Conservation (phyloP, 2,113 vertebrate species). For the Centropus unirufus region DNA sequence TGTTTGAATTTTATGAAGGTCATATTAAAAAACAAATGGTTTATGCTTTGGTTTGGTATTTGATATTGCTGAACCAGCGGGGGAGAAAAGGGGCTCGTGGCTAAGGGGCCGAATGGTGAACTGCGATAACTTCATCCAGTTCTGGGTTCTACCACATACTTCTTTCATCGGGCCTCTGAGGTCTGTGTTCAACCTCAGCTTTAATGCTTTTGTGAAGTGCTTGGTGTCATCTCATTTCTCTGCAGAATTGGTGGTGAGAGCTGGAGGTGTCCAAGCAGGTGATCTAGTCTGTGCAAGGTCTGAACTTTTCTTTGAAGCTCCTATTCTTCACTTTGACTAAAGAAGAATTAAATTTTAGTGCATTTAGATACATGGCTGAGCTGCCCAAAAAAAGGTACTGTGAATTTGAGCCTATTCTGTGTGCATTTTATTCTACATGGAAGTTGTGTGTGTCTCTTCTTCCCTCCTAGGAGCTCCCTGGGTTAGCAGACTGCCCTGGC, state of each 20-base stretch:
- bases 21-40: not conserved
- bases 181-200: not conserved
- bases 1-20: not conserved
- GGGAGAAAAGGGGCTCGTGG: not conserved
- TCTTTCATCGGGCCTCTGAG: rapidly evolving
- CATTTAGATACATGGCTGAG: not conserved
- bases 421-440: not conserved
- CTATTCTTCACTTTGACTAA: not conserved
- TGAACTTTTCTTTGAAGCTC: not conserved
- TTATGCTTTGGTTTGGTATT: not conserved
- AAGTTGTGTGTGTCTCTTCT: not conserved
- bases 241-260: not conserved
- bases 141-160: not conserved
- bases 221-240: not conserved
- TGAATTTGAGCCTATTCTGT: not conserved
- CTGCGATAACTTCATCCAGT: not conserved
- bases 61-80: not conserved
- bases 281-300: not conserved
- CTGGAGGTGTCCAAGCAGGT: not conserved
- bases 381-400: not conserved
- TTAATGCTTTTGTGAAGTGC: not conserved
- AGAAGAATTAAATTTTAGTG: not conserved
- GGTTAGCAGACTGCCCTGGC: not conserved
- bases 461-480: not conserved
- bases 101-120: not conserved